These are phyloP conservation scores for Tetrao urogallus DNA, from an alignment of 2,113 vertebrate species.

Conservation along the genomic window DNA sequence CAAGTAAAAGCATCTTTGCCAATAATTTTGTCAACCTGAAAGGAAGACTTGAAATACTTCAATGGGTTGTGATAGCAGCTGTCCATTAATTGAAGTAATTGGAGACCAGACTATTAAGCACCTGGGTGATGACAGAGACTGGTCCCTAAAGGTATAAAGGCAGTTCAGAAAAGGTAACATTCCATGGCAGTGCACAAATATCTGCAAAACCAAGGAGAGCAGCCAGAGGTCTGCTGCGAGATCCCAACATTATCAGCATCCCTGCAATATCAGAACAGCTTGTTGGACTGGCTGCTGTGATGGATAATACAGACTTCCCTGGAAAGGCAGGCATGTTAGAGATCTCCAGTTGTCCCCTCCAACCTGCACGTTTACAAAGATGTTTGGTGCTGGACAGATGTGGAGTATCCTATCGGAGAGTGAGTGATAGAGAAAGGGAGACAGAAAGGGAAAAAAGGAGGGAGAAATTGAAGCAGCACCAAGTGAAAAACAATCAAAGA, in stretches of 20 bases:
- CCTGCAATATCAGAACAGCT: neutral
- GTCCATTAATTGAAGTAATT: neutral
- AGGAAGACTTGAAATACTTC: neutral
- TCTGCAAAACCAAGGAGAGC: neutral
- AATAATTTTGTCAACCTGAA: neutral
- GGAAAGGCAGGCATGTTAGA: neutral
- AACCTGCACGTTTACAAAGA: neutral
- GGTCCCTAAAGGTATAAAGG: neutral
- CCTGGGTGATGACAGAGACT: neutral
- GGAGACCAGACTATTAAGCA: neutral
- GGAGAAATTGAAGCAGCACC: conserved; percentile 1
- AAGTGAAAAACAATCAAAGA: conserved; percentile 30
- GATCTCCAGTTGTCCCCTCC: neutral
- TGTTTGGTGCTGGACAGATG: neutral
- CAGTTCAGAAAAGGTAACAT: accelerated
- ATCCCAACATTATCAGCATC: too few species aligned
- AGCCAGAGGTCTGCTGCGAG: accelerated
- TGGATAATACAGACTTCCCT: accelerated
- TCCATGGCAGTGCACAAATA: accelerated
- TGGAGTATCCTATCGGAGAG: neutral
- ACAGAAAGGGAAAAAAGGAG: neutral
- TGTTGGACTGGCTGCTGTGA: accelerated
- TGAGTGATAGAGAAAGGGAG: neutral
- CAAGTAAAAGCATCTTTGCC: neutral
- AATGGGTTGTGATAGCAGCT: neutral